phyloP scores from a whole-genome alignment of 2,888 invertebrate species.

The Parapristionchus giblindavisi region DNA sequence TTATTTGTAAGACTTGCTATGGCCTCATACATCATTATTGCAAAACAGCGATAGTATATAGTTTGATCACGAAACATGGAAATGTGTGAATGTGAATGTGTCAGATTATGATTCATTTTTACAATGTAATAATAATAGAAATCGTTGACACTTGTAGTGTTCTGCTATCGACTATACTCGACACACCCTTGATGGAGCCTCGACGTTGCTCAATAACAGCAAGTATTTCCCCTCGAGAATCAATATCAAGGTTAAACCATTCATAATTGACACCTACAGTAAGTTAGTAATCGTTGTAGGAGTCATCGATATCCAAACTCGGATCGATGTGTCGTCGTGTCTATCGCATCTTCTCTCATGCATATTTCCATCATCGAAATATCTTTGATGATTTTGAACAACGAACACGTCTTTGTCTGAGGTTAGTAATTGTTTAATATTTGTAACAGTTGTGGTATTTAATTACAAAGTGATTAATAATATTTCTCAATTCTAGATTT shows the following conservation, averaged over 20 bases:
- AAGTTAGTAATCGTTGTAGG: slow-evolving; percentile 71
- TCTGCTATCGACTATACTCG: slow-evolving; percentile 99
- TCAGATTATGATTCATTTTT: too few relatives aligned
- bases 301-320: slow-evolving; percentile 96
- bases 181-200: slow-evolving; percentile 97
- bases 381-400: slow-evolving; percentile 97
- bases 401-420: slow-evolving; percentile 53
- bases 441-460: too few relatives aligned
- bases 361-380: slow-evolving; percentile 95
- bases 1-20: neutral
- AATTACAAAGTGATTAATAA: too few relatives aligned
- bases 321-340: slow-evolving; percentile 98
- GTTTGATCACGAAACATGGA: too few relatives aligned
- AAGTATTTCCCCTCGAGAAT: slow-evolving; percentile 99
- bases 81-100: too few relatives aligned
- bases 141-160: slow-evolving; percentile 75
- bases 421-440: too few relatives aligned
- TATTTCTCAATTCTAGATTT: slow-evolving; percentile 77
- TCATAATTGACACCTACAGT: neutral
- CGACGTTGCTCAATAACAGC: slow-evolving; percentile 96
- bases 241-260: slow-evolving; percentile 81
- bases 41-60: neutral
- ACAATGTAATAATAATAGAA: too few relatives aligned
- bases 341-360: slow-evolving; percentile 98
- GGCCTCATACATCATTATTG: neutral